Percentiles rank a stretch among this genome's conserved stretches.
Conservation (phyloP, 2,888 invertebrate genomes). For the Latheticus oryzae region DNA sequence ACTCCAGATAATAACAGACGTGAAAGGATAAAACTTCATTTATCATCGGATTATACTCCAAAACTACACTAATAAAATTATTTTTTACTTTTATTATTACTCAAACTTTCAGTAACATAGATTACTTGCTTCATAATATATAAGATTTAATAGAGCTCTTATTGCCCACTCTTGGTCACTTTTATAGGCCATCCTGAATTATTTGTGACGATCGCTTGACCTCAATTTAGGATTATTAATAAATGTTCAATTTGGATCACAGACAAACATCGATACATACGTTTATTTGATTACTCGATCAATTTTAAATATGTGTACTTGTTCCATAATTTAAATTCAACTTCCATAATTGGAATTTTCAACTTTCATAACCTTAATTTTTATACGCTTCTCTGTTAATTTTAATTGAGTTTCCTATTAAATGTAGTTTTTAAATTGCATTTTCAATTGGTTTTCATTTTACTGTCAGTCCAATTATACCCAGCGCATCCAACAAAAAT, state of each 20-base stretch:
- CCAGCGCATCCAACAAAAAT: conserved; percentile 17
- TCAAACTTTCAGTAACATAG: too few relatives aligned
- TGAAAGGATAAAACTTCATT: too few relatives aligned
- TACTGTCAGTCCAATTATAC: not conserved
- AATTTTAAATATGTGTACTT: conserved; percentile 12
- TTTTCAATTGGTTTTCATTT: conserved; percentile 1
- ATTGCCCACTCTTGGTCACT: too few relatives aligned
- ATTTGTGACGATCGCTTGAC: not conserved
- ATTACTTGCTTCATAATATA: too few relatives aligned
- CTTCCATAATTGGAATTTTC: conserved; percentile 14
- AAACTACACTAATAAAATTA: too few relatives aligned
- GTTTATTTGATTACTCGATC: conserved; percentile 3
- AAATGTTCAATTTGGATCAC: not conserved
- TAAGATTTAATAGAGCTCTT: too few relatives aligned
- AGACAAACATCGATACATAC: conserved; percentile 4
- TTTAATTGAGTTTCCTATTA: not conserved
- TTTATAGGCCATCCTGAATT: too few relatives aligned
- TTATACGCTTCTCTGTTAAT: not conserved
- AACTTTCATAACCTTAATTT: conserved; percentile 14
- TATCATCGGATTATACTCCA: too few relatives aligned
- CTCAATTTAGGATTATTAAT: conserved; percentile 5
- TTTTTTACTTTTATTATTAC: too few relatives aligned
- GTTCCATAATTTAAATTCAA: not conserved
- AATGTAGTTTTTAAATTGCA: not conserved
- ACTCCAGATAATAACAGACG: too few relatives aligned